These are phyloP conservation scores for Chloroceryle aenea DNA, from an alignment of 2,113 vertebrate genomes.

Conservation along the genomic window DNA sequence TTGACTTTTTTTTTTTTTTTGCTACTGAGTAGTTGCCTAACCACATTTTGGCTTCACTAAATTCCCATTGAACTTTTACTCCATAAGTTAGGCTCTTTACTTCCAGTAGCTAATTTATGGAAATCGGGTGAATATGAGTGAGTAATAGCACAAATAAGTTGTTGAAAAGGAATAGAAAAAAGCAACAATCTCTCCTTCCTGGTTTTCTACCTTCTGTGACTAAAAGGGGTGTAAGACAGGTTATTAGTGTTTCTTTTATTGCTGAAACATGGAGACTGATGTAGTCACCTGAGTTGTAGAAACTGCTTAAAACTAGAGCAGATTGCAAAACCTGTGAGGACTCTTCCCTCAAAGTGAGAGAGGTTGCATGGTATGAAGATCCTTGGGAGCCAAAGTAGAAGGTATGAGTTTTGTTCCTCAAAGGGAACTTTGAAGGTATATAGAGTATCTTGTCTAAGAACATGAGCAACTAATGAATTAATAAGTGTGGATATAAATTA, in stretches of 20 bases:
- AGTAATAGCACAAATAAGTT: neutral
- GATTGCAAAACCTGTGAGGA: neutral
- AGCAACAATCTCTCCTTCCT: neutral
- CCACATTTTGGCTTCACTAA: neutral
- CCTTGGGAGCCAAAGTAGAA: neutral
- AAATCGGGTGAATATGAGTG: neutral
- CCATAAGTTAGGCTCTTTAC: neutral
- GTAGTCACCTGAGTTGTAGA: neutral
- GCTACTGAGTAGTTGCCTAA: neutral
- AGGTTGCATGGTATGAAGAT: neutral
- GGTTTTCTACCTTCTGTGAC: neutral
- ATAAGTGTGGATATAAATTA: neutral
- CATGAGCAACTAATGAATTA: neutral
- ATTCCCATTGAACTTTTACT: neutral
- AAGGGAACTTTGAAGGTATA: neutral
- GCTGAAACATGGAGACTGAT: neutral
- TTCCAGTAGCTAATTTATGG: neutral
- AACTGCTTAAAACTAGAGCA: neutral
- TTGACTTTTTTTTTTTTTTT: neutral
- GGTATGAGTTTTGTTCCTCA: neutral
- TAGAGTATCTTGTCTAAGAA: neutral
- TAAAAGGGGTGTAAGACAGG: neutral
- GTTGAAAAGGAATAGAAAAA: neutral
- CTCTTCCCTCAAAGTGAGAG: neutral
- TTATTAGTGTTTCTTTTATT: neutral